Conservation (phyloP, 2,888 invertebrate species). For the Ceramica pisi region DNA sequence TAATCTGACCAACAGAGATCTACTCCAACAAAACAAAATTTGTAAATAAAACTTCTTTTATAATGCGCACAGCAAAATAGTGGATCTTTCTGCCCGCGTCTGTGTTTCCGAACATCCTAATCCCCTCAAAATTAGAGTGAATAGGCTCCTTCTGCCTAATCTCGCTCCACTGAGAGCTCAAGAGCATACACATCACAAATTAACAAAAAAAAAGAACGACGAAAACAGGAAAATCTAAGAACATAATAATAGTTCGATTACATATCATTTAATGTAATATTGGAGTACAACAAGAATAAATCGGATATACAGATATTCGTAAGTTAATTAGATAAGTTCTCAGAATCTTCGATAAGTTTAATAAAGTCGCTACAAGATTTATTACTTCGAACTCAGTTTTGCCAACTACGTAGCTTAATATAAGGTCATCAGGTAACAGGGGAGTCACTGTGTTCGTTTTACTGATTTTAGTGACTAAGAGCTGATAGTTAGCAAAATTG, state of each 20-base stretch:
- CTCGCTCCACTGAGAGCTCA: too few species aligned
- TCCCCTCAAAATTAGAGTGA: too few species aligned
- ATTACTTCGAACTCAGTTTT: constrained; percentile 44
- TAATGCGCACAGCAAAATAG: too few species aligned
- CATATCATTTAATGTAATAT: constrained; percentile 15
- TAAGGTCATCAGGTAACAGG: constrained; percentile 24
- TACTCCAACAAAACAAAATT: too few species aligned
- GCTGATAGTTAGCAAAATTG: too few species aligned
- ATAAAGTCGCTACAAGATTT: constrained; percentile 51
- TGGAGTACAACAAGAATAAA: background rate
- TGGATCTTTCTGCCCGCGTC: too few species aligned
- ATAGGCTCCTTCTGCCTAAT: too few species aligned
- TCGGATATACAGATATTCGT: constrained; percentile 35
- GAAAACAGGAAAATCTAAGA: constrained; percentile 6
- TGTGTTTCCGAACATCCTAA: too few species aligned
- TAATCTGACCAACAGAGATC: too few species aligned
- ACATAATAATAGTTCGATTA: constrained; percentile 7
- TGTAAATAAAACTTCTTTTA: too few species aligned
- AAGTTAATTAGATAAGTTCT: constrained; percentile 64
- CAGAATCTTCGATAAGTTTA: constrained; percentile 50
- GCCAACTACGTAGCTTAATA: constrained; percentile 26
- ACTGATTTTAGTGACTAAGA: background rate
- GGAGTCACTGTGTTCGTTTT: background rate
- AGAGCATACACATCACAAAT: too few species aligned
- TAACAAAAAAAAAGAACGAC: too few species aligned